Evolutionary conservation across 2,888 invertebrate species (phyloP), one percentile per base, ranked within the genome.

Genomic region (Arge pagana): DNA sequence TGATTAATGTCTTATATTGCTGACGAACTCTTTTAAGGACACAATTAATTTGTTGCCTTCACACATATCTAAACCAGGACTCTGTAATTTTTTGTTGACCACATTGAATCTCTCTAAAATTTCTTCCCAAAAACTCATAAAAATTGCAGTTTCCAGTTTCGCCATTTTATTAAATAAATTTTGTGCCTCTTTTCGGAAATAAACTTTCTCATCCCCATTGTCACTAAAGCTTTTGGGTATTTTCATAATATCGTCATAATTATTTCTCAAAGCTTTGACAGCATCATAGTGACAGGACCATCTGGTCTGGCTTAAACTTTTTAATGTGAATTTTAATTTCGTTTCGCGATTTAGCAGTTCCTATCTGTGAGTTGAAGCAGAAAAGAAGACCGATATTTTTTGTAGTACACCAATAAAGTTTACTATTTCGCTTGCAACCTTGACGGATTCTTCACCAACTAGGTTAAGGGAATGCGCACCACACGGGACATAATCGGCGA

Each of bases 381-480:
- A 53, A 48, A 66, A 57, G 43, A 65, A 65, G 15, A 31, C 58
- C 21, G 60, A 67, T 13, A 65, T 40, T 51, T 57, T 48, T 55
- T 66, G 52, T 19, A 64, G 23, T 15, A 63, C 54, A 37, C 50
- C 37, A 55, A 65, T 62, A 50, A 60, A 62, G 33, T 30, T 40
- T 21, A 53, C 36, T 42, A 59, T 61, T 51, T 59, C 52, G 40
- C 50, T 35, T 52, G 62, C 63, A 53, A 58, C 60, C 45, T 66
- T 61, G 37, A 60, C 65, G 50, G 62, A 63, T 48, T 39, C 54
- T 37, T 45, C 54, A 31, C 54, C 59, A 19, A 63, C 57, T 52
- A 65, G 54, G 57, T 66, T 65, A 24, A 64, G 49, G 8, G 64
- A 63, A 56, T 64, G 65, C 16, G 56, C 61, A 41, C 61, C 51